Evolutionary conservation across 2,888 invertebrate genomes (phyloP).

Genomic region (Heteromurus nitidus): DNA sequence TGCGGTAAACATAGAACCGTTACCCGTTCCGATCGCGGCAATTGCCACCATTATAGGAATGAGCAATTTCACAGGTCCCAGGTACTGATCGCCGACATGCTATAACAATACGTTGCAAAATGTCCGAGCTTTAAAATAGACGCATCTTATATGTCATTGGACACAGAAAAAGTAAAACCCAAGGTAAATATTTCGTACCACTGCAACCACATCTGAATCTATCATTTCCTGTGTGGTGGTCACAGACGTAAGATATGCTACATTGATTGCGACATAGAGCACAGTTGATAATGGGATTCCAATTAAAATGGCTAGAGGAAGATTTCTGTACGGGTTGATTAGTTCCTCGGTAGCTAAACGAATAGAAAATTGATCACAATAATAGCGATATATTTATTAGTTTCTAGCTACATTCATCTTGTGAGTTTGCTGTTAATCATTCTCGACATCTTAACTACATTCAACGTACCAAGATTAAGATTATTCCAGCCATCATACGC

Average conservation of each 20-base stretch:
- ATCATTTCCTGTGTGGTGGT: constrained; percentile 95
- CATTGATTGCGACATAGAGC: constrained; percentile 94
- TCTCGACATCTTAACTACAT: no score
- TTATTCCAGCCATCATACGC: constrained; percentile 93
- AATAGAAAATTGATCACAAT: constrained; percentile 84
- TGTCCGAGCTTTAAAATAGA: not conserved
- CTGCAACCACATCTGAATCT: constrained; percentile 95
- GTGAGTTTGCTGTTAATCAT: no score
- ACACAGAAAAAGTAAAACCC: not conserved
- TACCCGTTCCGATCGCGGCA: constrained; percentile 94
- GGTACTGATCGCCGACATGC: constrained; percentile 76
- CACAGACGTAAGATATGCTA: constrained; percentile 95
- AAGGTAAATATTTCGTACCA: constrained; percentile 78
- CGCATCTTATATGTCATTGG: not conserved
- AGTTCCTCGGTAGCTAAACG: constrained; percentile 99
- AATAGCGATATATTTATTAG: no score
- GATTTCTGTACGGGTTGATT: constrained; percentile 84
- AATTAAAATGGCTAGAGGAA: constrained; percentile 85
- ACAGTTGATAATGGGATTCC: constrained; percentile 95
- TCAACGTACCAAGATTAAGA: constrained; percentile 48
- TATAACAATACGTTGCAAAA: constrained; percentile 14
- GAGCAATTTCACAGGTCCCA: constrained; percentile 88
- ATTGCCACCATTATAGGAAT: constrained; percentile 95
- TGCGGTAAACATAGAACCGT: constrained; percentile 79
- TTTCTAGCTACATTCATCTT: no score